Percentiles rank a stretch among this genome's conserved stretches.
These are phyloP conservation scores for Hydractinia echinata DNA, from an alignment of 30 jellyfish, hydroid and myxozoan genomes.

Conservation along the genomic window DNA sequence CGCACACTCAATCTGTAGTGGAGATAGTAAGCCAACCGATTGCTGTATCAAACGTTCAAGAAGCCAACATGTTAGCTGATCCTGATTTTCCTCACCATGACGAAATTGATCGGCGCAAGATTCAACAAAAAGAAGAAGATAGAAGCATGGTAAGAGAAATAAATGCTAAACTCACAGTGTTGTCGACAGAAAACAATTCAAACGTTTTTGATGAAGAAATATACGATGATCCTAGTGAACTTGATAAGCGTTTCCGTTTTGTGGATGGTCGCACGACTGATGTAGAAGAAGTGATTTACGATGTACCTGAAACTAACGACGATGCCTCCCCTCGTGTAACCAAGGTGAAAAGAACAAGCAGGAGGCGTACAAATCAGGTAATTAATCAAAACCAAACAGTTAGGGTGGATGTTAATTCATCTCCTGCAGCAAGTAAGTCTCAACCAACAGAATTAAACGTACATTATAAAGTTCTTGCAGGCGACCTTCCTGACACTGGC, in stretches of 20 bases:
- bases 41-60: no score
- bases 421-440: not conserved
- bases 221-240: constrained; percentile 13
- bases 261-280: not conserved
- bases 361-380: not conserved
- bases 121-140: no score
- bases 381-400: not conserved
- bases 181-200: no score
- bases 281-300: not conserved
- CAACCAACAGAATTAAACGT: not conserved
- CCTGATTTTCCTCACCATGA: no score
- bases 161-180: no score
- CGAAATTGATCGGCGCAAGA: no score
- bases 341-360: not conserved
- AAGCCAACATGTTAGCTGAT: no score
- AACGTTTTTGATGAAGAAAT: not conserved
- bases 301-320: not conserved
- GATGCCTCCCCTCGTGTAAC: not conserved
- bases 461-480: not conserved
- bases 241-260: not conserved
- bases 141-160: no score
- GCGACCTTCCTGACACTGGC: not conserved
- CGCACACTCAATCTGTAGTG: no score
- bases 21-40: no score
- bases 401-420: not conserved